These are phyloP conservation scores for Drosophila persimilis DNA, from an alignment of 1,140 invertebrate species.

Conservation along the genomic window DNA sequence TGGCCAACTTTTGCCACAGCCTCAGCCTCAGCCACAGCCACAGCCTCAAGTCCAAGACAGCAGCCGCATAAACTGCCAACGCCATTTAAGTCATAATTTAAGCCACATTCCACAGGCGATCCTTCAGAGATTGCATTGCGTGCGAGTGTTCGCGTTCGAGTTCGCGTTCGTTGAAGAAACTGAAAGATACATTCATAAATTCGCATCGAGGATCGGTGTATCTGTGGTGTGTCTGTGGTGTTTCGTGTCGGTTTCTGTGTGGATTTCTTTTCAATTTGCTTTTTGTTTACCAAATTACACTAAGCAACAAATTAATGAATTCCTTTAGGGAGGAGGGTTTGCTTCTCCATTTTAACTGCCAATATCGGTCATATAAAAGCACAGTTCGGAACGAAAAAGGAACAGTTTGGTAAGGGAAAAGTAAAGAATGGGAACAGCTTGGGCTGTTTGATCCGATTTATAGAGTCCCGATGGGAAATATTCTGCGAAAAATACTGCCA, in stretches of 20 bases:
- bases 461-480: no score
- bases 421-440: background rate
- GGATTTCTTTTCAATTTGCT: slow-evolving; percentile 58
- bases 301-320: slow-evolving; percentile 32
- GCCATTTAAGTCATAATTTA: slow-evolving; percentile 81
- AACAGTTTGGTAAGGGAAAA: no score
- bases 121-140: slow-evolving; percentile 77
- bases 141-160: slow-evolving; percentile 31
- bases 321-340: background rate
- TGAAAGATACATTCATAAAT: slow-evolving; percentile 74
- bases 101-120: slow-evolving; percentile 79
- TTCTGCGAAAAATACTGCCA: no score
- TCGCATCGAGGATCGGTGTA: slow-evolving; percentile 51
- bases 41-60: slow-evolving; percentile 36
- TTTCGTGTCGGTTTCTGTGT: slow-evolving; percentile 42
- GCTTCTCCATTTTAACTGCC: slow-evolving; percentile 12
- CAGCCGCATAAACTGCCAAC: slow-evolving; percentile 79
- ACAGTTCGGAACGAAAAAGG: background rate
- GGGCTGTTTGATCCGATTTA: no score
- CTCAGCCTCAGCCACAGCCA: background rate
- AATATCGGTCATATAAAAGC: background rate
- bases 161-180: slow-evolving; percentile 54
- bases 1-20: slow-evolving; percentile 21
- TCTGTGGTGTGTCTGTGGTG: slow-evolving; percentile 34
- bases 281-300: slow-evolving; percentile 19